Evolutionary conservation across 2,888 invertebrate genomes (phyloP).

Genomic region (Sphaerophoria taeniata): DNA sequence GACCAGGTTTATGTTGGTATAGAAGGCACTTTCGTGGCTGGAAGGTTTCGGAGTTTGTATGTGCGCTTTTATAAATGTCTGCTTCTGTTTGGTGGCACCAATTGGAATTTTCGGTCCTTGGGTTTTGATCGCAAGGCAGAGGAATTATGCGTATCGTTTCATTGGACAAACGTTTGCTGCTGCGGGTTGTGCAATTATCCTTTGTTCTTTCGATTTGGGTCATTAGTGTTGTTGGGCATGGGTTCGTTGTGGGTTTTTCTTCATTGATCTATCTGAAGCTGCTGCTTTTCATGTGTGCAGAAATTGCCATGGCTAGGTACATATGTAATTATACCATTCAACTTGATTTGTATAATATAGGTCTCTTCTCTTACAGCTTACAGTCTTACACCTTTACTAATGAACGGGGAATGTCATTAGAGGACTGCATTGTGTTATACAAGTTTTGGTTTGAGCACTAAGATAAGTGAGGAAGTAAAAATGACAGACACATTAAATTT

Average conservation of each 20-base stretch:
- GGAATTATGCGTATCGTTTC: slow-evolving; percentile 20
- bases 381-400: too few species aligned
- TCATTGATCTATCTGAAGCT: not conserved
- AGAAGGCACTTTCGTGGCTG: slow-evolving; percentile 4
- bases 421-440: too few species aligned
- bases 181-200: slow-evolving; percentile 48
- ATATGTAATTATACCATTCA: too few species aligned
- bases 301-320: too few species aligned
- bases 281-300: too few species aligned
- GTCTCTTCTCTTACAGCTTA: too few species aligned
- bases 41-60: slow-evolving; percentile 10
- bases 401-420: too few species aligned
- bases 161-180: not conserved
- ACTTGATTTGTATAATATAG: too few species aligned
- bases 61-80: slow-evolving; percentile 28
- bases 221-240: slow-evolving; percentile 45
- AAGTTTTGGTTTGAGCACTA: too few species aligned
- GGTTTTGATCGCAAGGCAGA: slow-evolving; percentile 50
- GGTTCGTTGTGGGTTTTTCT: slow-evolving; percentile 48
- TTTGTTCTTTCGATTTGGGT: slow-evolving; percentile 61
- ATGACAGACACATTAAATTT: too few species aligned
- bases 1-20: slow-evolving; percentile 54
- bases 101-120: slow-evolving; percentile 56
- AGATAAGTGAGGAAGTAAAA: too few species aligned
- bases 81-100: slow-evolving; percentile 51